Base-by-base conservation (phyloP, 64 coral and sea anemone genomes). In the Actinia equina region DNA sequence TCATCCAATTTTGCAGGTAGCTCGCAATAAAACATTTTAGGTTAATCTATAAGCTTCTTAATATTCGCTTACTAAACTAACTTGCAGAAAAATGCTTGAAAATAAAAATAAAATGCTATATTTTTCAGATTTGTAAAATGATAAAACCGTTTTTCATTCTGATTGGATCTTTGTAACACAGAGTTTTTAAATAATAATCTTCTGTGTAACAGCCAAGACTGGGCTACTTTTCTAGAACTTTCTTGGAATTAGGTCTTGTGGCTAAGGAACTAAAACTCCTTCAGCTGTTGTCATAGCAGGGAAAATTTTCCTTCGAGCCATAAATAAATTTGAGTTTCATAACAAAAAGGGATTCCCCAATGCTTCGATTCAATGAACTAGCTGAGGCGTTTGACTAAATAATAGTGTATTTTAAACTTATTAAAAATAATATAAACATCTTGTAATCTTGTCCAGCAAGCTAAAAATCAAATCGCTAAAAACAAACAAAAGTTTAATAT, bases 381-480 rank as follows among this genome's bases (percentile, higher is more conserved):
- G 15, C 55, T 57, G 55, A 37, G 26, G 41, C 69, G 11, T 10
- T 30, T 30, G n/a, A 30, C 26, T 74, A 30, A 74, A 74, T 74
- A 74, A 30, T 41, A 14, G 9, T 74, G 23, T 37, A 74, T 41
- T 67, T n/a, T 30, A 30, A 37, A 37, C 10, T 1, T 74, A 5
- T 37, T 37, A 0, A 37, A 74, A 74, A 74, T 30, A 74, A 74
- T 14, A 74, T 30, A 74, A 74, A 37, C 69, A 74, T 74, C 62
- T 65, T 49, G 46, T 49, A 1, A 65, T 71, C 69, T 74, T 74
- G 69, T 74, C 69, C 69, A 37, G 69, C 69, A 74, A 74, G 69
- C 69, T 74, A 10, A 37, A 65, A 65, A 65, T 22, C 62, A 65
- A 49, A 12, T 57, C 55, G 55, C 55, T 57, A 57, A 57, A 65